Conservation (phyloP, 2,797 vertebrate genomes). For the Heliangelus exortis region DNA sequence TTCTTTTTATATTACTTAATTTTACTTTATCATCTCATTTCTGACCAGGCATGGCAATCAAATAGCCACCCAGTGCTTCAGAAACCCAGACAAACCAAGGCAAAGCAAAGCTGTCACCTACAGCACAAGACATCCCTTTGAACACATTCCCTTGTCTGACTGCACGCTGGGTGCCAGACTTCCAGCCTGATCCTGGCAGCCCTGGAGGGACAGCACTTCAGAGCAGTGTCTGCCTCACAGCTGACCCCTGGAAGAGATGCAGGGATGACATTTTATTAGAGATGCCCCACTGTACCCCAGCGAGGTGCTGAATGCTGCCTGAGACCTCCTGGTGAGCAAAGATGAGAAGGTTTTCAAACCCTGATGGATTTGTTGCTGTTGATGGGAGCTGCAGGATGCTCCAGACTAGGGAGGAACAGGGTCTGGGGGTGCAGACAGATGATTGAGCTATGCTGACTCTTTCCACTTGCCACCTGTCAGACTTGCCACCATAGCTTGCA, state of each 20-base stretch:
- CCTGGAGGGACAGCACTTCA: neutral
- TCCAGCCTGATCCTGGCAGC: neutral
- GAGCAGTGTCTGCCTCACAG: fast-evolving
- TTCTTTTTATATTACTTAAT: no score
- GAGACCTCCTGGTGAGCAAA: neutral
- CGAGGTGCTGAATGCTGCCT: fast-evolving
- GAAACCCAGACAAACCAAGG: no score
- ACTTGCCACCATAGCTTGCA: neutral
- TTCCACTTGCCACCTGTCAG: neutral
- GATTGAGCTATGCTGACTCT: neutral
- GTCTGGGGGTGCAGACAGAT: neutral
- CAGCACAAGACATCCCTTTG: no score
- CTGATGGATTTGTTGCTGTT: neutral
- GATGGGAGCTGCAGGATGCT: neutral
- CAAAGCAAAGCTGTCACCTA: no score
- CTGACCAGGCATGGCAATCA: no score
- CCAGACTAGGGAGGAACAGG: neutral
- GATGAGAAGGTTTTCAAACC: neutral
- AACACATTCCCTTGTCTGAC: neutral
- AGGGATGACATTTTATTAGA: neutral
- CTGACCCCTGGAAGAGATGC: neutral
- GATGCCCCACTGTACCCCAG: fast-evolving
- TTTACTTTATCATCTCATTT: no score
- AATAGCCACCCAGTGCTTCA: no score
- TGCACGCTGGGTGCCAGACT: neutral